phyloP scores from a whole-genome alignment of 2,797 vertebrate species.

The Microcaecilia unicolor region DNA sequence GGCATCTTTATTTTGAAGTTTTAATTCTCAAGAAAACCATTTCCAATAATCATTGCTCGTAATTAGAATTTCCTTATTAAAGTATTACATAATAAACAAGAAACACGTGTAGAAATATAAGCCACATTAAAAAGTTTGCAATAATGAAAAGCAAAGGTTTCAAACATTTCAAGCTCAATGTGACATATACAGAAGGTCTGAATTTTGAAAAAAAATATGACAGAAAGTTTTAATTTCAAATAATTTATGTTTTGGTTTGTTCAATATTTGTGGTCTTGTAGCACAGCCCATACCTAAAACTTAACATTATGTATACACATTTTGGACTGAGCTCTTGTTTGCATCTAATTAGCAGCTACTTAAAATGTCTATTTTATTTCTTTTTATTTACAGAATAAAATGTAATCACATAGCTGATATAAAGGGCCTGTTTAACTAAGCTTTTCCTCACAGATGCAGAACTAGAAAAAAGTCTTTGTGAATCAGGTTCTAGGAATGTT shows the following conservation, averaged over 20 bases:
- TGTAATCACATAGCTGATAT: conserved; percentile 60
- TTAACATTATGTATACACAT: conserved; percentile 62
- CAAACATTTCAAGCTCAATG: conserved; percentile 9
- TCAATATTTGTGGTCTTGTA: conserved; percentile 67
- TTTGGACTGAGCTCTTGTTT: conserved; percentile 75
- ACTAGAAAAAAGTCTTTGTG: no score
- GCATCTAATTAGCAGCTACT: conserved; percentile 79
- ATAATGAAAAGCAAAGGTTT: conserved; percentile 21
- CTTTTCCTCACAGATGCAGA: no score
- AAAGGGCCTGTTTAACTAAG: no score
- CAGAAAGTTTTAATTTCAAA: conserved; percentile 15
- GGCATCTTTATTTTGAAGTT: conserved; percentile 12
- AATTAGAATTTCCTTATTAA: conserved; percentile 30
- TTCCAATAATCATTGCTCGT: conserved; percentile 24
- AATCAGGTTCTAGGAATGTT: no score
- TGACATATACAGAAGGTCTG: conserved; percentile 1
- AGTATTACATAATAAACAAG: conserved; percentile 23
- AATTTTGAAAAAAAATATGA: conserved; percentile 7
- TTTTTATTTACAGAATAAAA: conserved; percentile 77
- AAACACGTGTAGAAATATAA: conserved; percentile 30
- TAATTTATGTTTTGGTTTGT: conserved; percentile 63
- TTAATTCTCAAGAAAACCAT: conserved; percentile 10
- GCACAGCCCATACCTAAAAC: conserved; percentile 58
- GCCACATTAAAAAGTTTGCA: conserved; percentile 12
- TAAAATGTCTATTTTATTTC: conserved; percentile 87